Percentiles rank a stretch among this genome's conserved stretches.
Evolutionary conservation across 2,113 vertebrate genomes (phyloP).

Genomic region (Gymnocephalus cernua): DNA sequence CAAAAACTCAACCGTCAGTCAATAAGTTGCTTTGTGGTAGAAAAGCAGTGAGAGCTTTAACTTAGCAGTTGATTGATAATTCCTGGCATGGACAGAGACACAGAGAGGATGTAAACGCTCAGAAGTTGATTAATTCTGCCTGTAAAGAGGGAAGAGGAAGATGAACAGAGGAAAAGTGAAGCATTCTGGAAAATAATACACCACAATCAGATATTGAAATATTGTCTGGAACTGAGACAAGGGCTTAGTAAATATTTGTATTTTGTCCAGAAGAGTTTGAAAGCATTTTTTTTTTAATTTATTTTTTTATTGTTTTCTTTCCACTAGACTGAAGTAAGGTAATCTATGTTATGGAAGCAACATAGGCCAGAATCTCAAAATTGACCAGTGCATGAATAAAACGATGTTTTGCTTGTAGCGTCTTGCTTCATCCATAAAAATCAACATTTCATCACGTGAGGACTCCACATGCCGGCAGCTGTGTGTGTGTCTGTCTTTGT

Average conservation of each 20-base stretch:
- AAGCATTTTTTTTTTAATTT: neutral
- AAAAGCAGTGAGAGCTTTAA: conserved; percentile 5
- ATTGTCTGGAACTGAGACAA: neutral
- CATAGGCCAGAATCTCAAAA: too few species aligned
- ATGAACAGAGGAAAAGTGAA: neutral
- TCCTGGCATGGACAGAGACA: neutral
- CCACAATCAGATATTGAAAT: neutral
- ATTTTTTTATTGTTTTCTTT: too few species aligned
- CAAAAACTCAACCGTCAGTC: neutral
- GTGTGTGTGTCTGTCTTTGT: neutral
- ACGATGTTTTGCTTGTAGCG: too few species aligned
- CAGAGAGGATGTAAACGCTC: conserved; percentile 1
- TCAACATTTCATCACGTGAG: neutral
- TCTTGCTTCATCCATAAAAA: neutral
- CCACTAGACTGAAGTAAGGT: too few species aligned
- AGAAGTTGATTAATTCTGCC: conserved; percentile 31
- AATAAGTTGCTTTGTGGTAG: conserved; percentile 47
- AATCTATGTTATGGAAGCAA: too few species aligned
- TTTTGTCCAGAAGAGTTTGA: neutral
- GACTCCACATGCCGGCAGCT: conserved; percentile 4
- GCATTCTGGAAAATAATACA: neutral
- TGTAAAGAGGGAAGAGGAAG: neutral
- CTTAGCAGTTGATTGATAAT: conserved; percentile 21
- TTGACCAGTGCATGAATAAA: too few species aligned
- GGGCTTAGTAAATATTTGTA: neutral